Conservation (phyloP, 2,888 invertebrate genomes). For the Odontomyia ornata region DNA sequence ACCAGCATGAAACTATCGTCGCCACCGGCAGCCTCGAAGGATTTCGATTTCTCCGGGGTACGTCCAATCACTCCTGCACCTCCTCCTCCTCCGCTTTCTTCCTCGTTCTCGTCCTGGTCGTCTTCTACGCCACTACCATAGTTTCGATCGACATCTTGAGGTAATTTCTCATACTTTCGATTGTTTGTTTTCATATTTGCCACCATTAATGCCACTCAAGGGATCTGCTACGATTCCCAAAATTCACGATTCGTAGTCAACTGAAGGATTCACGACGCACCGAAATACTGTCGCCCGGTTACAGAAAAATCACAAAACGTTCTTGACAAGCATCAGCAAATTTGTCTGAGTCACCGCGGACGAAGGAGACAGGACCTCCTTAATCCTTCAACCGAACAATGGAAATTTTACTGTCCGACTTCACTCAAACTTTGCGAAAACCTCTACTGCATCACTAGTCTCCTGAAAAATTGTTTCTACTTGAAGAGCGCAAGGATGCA, state of each 20-base stretch:
- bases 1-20: slow-evolving; percentile 41
- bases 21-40: slow-evolving; percentile 1
- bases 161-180: slow-evolving; percentile 63
- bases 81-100: slow-evolving; percentile 58
- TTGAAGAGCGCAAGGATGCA: too few relatives aligned
- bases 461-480: too few relatives aligned
- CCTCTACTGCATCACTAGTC: too few relatives aligned
- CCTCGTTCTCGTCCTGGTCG: slow-evolving; percentile 56
- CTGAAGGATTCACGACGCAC: too few relatives aligned
- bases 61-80: slow-evolving; percentile 61
- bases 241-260: background rate
- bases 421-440: too few relatives aligned
- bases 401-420: too few relatives aligned
- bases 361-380: too few relatives aligned
- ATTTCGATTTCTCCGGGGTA: slow-evolving; percentile 54
- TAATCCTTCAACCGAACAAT: too few relatives aligned
- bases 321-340: too few relatives aligned
- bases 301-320: too few relatives aligned
- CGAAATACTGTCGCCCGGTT: too few relatives aligned
- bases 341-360: too few relatives aligned
- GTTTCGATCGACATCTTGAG: slow-evolving; percentile 64
- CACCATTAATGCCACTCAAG: slow-evolving; percentile 47
- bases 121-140: slow-evolving; percentile 54
- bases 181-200: slow-evolving; percentile 58
- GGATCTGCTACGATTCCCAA: slow-evolving; percentile 10